These are phyloP conservation scores for Gorsachius magnificus DNA, from an alignment of 2,797 vertebrate species.

Conservation along the genomic window DNA sequence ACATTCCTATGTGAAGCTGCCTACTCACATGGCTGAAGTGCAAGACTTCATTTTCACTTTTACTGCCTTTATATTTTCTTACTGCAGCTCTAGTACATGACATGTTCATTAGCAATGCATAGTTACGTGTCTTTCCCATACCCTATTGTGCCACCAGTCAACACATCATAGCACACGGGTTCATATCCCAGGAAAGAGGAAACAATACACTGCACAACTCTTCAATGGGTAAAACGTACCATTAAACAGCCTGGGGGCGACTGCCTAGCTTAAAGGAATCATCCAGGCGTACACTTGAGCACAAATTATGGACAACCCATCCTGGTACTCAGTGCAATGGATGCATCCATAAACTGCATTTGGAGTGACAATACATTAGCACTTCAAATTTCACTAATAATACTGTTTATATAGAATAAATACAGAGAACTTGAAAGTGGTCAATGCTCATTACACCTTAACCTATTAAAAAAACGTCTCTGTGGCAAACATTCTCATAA, in stretches of 20 bases:
- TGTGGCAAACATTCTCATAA: not conserved
- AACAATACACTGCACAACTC: too few relatives aligned
- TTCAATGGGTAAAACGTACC: fast-evolving
- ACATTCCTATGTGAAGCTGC: not conserved
- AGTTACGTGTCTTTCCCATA: too few relatives aligned
- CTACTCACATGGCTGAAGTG: not conserved
- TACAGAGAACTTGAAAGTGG: not conserved
- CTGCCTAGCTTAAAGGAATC: not conserved
- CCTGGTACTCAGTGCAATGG: too few relatives aligned
- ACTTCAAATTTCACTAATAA: not conserved
- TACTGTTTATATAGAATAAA: not conserved
- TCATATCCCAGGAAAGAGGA: not conserved
- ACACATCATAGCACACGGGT: not conserved
- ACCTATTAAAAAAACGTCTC: not conserved
- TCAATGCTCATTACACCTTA: not conserved
- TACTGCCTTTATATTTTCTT: not conserved
- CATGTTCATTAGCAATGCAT: not conserved
- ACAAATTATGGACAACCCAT: not conserved
- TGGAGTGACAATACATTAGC: not conserved
- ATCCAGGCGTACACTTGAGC: not conserved
- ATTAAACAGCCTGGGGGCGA: not conserved
- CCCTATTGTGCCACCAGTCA: not conserved
- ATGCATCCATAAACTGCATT: not conserved
- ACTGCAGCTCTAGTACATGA: not conserved
- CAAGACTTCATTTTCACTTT: not conserved